phyloP scores from a whole-genome alignment of 2,888 invertebrate genomes.

The Heliconius ethilla region DNA sequence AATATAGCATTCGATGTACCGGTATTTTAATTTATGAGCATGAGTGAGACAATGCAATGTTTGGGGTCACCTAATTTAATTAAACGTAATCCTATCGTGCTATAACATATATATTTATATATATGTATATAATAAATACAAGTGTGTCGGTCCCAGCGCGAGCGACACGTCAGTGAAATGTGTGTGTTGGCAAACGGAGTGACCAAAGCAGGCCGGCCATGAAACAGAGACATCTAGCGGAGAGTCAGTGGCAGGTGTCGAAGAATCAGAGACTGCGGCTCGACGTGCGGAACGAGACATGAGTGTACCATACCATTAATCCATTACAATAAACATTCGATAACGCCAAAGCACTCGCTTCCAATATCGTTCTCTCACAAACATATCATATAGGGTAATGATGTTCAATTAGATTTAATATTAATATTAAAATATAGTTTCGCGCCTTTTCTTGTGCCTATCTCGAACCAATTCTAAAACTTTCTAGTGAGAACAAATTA shows the following conservation, averaged over 20 bases:
- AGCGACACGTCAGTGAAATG: constrained; percentile 60
- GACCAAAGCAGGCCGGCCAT: constrained; percentile 79
- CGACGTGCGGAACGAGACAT: constrained; percentile 78
- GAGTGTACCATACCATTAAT: constrained; percentile 57
- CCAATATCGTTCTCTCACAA: constrained; percentile 72
- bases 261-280: constrained; percentile 79
- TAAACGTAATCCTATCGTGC: constrained; percentile 45
- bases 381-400: constrained; percentile 77
- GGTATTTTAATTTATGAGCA: constrained; percentile 46
- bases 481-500: constrained; percentile 64
- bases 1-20: constrained; percentile 47
- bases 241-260: constrained; percentile 76
- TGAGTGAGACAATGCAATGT: constrained; percentile 74
- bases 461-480: constrained; percentile 71
- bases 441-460: constrained; percentile 79
- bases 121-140: constrained; percentile 9
- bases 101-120: constrained; percentile 8
- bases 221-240: constrained; percentile 71
- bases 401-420: constrained; percentile 63
- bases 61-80: constrained; percentile 48
- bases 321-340: constrained; percentile 47
- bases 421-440: constrained; percentile 57
- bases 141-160: constrained; percentile 37
- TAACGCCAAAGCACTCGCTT: constrained; percentile 80
- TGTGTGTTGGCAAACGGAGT: constrained; percentile 73